Percentiles rank a stretch among this genome's conserved stretches.
These are phyloP conservation scores for Fopius arisanus DNA, from an alignment of 1,140 invertebrate genomes.

Conservation along the genomic window DNA sequence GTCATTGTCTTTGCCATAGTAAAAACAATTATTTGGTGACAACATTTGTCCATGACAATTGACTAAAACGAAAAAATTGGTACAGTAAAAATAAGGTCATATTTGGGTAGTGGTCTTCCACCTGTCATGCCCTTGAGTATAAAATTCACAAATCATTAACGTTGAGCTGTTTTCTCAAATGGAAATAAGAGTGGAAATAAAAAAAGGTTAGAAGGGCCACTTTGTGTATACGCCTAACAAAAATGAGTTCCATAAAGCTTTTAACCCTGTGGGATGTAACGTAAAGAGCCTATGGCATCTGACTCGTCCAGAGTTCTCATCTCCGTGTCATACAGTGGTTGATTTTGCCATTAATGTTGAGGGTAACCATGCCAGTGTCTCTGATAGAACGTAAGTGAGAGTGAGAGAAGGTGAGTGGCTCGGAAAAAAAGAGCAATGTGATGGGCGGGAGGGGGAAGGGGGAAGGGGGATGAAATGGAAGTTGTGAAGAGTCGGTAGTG, in stretches of 20 bases:
- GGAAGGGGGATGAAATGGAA: neutral
- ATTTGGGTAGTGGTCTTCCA: too few species aligned
- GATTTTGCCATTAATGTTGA: neutral
- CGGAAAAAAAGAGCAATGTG: neutral
- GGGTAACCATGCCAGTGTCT: too few species aligned
- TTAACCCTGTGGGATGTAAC: slow-evolving; percentile 37
- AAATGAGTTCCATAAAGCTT: slow-evolving; percentile 55
- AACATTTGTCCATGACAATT: too few species aligned
- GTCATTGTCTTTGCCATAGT: too few species aligned
- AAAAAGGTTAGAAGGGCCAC: slow-evolving; percentile 27
- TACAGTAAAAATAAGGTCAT: too few species aligned
- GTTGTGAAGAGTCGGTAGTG: neutral
- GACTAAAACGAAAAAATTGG: too few species aligned
- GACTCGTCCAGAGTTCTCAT: neutral
- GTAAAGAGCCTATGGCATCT: slow-evolving; percentile 5
- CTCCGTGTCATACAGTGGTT: neutral
- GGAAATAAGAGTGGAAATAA: neutral
- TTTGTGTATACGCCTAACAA: slow-evolving; percentile 40
- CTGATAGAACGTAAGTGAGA: too few species aligned
- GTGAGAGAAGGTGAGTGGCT: neutral
- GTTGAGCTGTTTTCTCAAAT: too few species aligned
- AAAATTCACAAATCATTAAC: neutral
- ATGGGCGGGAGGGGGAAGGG: neutral
- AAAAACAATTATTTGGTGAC: too few species aligned
- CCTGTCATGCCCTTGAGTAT: too few species aligned